Evolutionary conservation across 2,888 invertebrate genomes (phyloP), one percentile per base, ranked within the genome.

Genomic region (Diachrysia chrysitis): DNA sequence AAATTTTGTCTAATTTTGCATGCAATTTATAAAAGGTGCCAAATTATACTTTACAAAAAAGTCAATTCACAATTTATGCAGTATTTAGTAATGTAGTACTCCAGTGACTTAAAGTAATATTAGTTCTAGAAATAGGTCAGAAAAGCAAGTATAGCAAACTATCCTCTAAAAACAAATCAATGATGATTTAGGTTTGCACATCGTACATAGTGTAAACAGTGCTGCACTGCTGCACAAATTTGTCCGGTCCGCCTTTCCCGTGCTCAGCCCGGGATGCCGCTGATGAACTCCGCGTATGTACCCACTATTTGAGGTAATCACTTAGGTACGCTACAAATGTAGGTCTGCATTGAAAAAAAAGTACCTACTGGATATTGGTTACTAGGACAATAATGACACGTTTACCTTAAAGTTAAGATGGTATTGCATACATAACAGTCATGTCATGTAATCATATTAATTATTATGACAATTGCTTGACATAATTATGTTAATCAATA

Each of bases 161-260:
- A n/a, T 16, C n/a, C 42, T 42, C 42, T 25, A 46, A 53, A 42
- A 9, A 32, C 53, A 32, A 32, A 72, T 63, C 63, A 72, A 12
- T 25, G 62, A 54, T 53, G 29, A 17, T 51, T 17, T 53, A 54
- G 21, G 35, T 23, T 51, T 37, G 60, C 51, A 37, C 70, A 48
- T 57, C 25, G 57, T 57, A 76, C 66, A 66, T 25, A 58, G 12
- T 69, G 73, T 73, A 66, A 69, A 66, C 60, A 61, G 58, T 57
- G 62, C 66, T 48, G 66, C 51, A 63, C 32, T 65, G 25, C 55
- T 67, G 70, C 69, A 82, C 80, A 78, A 78, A 82, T 81, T 73
- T 67, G 68, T 29, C 59, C 62, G 72, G 54, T 63, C 81, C 83
- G 82, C 83, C 83, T 71, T 83, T 83, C 69, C 72, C 77, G 64